phyloP scores from a whole-genome alignment of 2,113 vertebrate genomes.

The Poeciliopsis prolifica region DNA sequence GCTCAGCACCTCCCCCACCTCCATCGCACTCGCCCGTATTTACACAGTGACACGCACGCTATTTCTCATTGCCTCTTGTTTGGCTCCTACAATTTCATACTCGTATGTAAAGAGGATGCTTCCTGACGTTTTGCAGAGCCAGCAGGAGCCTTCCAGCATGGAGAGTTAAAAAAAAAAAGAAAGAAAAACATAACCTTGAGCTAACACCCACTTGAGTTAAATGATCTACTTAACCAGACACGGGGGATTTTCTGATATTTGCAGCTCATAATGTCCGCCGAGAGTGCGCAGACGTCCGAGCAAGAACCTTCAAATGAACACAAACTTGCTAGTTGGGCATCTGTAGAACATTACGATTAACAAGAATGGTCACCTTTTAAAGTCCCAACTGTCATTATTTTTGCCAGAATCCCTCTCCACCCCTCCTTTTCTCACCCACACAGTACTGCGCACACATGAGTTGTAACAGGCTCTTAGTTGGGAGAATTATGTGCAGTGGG shows the following conservation, averaged over 20 bases:
- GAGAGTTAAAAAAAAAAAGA: slow-evolving; percentile 46
- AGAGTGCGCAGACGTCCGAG: slow-evolving; percentile 11
- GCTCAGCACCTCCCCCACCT: slow-evolving; percentile 25
- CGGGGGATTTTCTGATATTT: slow-evolving; percentile 49
- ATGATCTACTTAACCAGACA: slow-evolving; percentile 61
- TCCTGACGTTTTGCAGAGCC: slow-evolving; percentile 51
- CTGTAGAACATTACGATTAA: slow-evolving; percentile 21
- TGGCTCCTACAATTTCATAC: slow-evolving; percentile 21
- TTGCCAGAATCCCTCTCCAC: slow-evolving; percentile 26
- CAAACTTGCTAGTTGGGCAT: slow-evolving; percentile 3
- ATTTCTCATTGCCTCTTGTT: slow-evolving; percentile 24
- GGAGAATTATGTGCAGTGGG: slow-evolving; percentile 58
- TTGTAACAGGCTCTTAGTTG: slow-evolving; percentile 55
- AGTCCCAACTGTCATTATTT: slow-evolving; percentile 48
- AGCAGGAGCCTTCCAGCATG: slow-evolving; percentile 49
- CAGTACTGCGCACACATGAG: slow-evolving; percentile 32
- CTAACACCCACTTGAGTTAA: slow-evolving; percentile 65
- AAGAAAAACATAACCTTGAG: slow-evolving; percentile 66
- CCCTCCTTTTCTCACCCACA: slow-evolving; percentile 22
- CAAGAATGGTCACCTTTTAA: slow-evolving; percentile 45
- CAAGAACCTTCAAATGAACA: slow-evolving; percentile 14
- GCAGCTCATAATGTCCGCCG: slow-evolving; percentile 30
- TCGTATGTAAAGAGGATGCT: slow-evolving; percentile 32
- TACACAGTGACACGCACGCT: neutral
- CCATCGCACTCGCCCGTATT: slow-evolving; percentile 22